Conservation (phyloP, 2,797 vertebrate species). For the Echeneis naucrates region DNA sequence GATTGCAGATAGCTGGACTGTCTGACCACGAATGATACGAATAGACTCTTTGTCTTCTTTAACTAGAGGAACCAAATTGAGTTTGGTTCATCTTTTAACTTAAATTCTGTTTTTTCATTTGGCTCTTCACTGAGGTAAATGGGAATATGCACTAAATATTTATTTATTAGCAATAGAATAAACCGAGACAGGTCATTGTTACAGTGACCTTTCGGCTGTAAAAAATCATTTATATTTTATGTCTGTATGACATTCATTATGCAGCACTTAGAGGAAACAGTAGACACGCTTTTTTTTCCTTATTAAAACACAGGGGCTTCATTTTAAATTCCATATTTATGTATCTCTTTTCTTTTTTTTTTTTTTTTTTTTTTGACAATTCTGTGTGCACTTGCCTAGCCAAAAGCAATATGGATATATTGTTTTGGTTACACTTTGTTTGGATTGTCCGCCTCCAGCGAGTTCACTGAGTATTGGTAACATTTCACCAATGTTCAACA, state of each 20-base stretch:
- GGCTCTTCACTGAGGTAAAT: slow-evolving; percentile 76
- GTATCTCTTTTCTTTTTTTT: slow-evolving; percentile 74
- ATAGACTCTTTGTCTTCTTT: slow-evolving; percentile 71
- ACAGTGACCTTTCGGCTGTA: slow-evolving; percentile 79
- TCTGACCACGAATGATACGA: slow-evolving; percentile 75
- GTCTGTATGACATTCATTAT: slow-evolving; percentile 78
- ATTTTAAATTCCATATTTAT: slow-evolving; percentile 85
- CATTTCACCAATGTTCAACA: no score
- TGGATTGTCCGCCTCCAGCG: no score
- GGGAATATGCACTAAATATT: slow-evolving; percentile 89
- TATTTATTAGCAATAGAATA: slow-evolving; percentile 87
- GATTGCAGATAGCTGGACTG: slow-evolving; percentile 87
- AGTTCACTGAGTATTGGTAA: no score
- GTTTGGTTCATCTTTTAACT: slow-evolving; percentile 86
- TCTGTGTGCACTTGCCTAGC: slow-evolving; percentile 85
- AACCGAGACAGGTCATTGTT: slow-evolving; percentile 79
- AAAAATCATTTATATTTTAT: slow-evolving; percentile 79
- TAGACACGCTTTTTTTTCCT: slow-evolving; percentile 84
- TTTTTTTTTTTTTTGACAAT: slow-evolving; percentile 73
- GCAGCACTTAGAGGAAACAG: slow-evolving; percentile 78
- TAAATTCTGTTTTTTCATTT: slow-evolving; percentile 84
- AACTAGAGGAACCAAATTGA: slow-evolving; percentile 81
- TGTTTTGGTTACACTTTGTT: slow-evolving; percentile 36
- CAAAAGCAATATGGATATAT: slow-evolving; percentile 80
- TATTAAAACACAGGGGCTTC: slow-evolving; percentile 82